phyloP scores from a whole-genome alignment of 2,888 invertebrate species.

The Agrochola lota region DNA sequence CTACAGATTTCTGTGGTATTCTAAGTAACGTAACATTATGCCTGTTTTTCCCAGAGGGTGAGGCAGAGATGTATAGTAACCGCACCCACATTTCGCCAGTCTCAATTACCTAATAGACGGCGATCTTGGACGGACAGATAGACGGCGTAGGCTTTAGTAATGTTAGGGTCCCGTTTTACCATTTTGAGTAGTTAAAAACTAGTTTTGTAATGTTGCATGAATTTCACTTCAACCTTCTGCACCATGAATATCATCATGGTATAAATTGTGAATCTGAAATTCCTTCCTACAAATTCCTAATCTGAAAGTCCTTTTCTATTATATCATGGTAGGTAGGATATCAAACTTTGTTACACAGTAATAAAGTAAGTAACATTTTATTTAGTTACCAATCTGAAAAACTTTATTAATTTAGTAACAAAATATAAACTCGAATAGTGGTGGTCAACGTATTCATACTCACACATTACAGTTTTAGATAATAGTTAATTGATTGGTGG shows the following conservation, averaged over 20 bases:
- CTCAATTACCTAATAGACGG: background rate
- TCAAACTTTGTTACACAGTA: background rate
- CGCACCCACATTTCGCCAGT: background rate
- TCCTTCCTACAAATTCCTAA: too few species aligned
- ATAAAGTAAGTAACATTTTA: background rate
- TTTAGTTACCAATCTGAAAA: background rate
- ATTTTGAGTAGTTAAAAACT: background rate
- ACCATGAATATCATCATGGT: background rate
- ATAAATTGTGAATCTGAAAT: background rate
- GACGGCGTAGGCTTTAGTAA: background rate
- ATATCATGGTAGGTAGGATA: background rate
- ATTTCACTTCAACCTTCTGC: background rate
- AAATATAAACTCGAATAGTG: conserved; percentile 19
- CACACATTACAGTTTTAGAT: conserved; percentile 34
- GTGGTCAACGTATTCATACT: conserved; percentile 35
- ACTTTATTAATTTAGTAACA: conserved; percentile 5
- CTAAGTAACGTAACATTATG: background rate
- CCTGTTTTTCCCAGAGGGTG: background rate
- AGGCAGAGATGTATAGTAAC: background rate
- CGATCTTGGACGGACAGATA: background rate
- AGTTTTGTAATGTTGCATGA: background rate
- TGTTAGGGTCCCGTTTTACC: background rate
- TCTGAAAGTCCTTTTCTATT: background rate
- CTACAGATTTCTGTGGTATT: background rate
- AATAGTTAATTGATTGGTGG: too few species aligned